Percentiles rank a stretch among this genome's conserved stretches.
These are phyloP conservation scores for Pediacus dermestoides DNA, from an alignment of 2,888 invertebrate species.

Conservation along the genomic window DNA sequence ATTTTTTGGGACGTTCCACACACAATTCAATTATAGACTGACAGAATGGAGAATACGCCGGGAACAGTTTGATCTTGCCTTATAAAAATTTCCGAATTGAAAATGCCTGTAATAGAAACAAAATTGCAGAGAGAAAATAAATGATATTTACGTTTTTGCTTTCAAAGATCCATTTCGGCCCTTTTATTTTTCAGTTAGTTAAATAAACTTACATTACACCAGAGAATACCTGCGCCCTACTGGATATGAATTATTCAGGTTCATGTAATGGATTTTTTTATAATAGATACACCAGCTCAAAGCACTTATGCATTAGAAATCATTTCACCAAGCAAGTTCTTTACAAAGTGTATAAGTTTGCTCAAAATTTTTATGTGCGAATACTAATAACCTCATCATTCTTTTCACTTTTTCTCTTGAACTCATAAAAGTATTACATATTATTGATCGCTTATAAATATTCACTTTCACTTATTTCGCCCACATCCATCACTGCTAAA, in stretches of 20 bases:
- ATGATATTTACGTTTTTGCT: conserved; percentile 7
- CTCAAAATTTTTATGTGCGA: too few relatives aligned
- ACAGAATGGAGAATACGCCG: conserved; percentile 9
- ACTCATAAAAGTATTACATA: too few relatives aligned
- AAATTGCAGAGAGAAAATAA: conserved; percentile 10
- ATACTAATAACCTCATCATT: too few relatives aligned
- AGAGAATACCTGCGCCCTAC: conserved; percentile 10
- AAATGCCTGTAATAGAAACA: conserved; percentile 11
- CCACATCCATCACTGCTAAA: too few relatives aligned
- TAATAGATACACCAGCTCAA: conserved; percentile 8
- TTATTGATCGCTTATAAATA: too few relatives aligned
- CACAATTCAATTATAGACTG: conserved; percentile 14
- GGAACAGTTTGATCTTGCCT: conserved; percentile 12
- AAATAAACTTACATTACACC: conserved; percentile 14
- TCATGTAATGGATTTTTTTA: conserved; percentile 12
- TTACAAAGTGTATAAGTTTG: too few relatives aligned
- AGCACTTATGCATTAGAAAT: conserved; percentile 7
- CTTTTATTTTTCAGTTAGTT: conserved; percentile 11
- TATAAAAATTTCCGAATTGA: conserved; percentile 14
- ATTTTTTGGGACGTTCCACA: conserved; percentile 7
- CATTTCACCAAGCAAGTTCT: too few relatives aligned
- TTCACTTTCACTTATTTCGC: too few relatives aligned
- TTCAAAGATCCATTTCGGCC: conserved; percentile 9
- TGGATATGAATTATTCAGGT: conserved; percentile 15
- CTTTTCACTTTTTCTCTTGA: too few relatives aligned